Base-by-base conservation (phyloP, 2,888 invertebrate genomes). In the Oscheius sp. region DNA sequence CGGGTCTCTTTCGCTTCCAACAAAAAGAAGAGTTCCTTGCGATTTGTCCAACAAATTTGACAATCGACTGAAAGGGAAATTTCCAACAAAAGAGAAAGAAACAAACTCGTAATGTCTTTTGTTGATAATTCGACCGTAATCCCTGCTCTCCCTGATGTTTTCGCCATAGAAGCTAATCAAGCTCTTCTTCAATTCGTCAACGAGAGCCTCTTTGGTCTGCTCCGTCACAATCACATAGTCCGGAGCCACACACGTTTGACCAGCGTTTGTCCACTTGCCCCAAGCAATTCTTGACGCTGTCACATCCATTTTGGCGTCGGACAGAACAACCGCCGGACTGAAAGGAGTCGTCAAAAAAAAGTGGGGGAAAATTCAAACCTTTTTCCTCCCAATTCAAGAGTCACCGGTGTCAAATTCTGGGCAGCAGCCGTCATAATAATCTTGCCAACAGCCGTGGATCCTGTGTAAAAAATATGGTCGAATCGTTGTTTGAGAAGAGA, bases 391-490 rank as follows among this genome's bases (percentile, higher is more conserved):
- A 97, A 89, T 88, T 97, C 96, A 72, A 97, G 88, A 0, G 95
- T 95, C 55, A 93, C 92, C 0, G 97, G 96, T 0, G 96, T 97
- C 65, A 97, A 90, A 88, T 92, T 88, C 87, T 95, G 92, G 75
- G 93, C 93, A 0, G 96, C 95, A 0, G 96, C 95, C 65, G 91
- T 91, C 87, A 94, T 92, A 1, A 98, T 90, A 67, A 94, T 92
- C 88, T 91, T 92, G 31, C 95, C 97, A n/a, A 96, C 92, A 57
- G 48, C 93, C 93, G n/a, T 84, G 82, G 71, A 87, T 86, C 90
- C 97, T 0, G 97, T 97, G 88, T 92, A 95, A 89, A 97, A 95
- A 76, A 97, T 95, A 86, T 95, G 94, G 89, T 97, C 97, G 87
- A 95, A 97, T 86, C 91, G 91, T 86, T 95, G 91, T 42, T 70